Evolutionary conservation across 2,797 vertebrate species (phyloP).

Genomic region (Columba guinea): DNA sequence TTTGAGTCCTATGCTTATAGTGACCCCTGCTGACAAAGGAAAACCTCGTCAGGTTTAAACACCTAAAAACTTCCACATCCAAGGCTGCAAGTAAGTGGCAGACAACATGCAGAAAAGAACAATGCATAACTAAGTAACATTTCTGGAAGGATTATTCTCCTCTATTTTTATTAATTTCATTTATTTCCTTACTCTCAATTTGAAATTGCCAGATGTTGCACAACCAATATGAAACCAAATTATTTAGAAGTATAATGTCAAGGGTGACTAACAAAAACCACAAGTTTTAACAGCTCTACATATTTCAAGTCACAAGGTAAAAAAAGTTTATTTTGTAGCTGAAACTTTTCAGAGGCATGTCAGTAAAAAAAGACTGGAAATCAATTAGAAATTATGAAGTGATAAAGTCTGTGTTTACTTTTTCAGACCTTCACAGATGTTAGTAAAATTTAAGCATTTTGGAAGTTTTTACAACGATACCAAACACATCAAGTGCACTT

Average conservation of each 20-base stretch:
- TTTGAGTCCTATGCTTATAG: background rate
- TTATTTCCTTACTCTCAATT: background rate
- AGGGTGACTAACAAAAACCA: background rate
- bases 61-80: background rate
- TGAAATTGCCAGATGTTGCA: background rate
- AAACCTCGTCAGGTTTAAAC: background rate
- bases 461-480: background rate
- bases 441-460: background rate
- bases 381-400: background rate
- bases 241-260: background rate
- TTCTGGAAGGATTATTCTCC: background rate
- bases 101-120: background rate
- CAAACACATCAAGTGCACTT: background rate
- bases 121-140: background rate
- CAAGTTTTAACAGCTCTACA: background rate
- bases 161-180: background rate
- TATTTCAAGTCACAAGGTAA: background rate
- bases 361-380: background rate
- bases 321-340: background rate
- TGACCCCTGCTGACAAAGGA: slow-evolving; percentile 47
- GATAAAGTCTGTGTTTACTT: background rate
- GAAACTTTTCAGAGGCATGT: background rate
- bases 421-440: background rate
- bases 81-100: background rate
- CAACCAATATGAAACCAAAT: background rate